phyloP scores from a whole-genome alignment of 2,888 invertebrate species.

The Ophion ellenae region DNA sequence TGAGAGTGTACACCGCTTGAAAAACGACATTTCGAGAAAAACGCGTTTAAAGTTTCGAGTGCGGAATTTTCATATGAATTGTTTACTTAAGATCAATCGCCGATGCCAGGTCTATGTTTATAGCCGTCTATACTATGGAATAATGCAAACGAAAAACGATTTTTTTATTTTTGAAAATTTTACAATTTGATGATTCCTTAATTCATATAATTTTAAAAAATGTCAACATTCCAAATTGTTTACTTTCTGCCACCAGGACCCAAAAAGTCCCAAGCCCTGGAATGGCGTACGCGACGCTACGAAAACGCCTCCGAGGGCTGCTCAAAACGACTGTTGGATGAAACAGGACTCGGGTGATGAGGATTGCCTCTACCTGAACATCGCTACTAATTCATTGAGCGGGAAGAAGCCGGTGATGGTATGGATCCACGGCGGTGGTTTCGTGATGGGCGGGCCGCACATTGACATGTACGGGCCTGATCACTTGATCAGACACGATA shows the following conservation, averaged over 20 bases:
- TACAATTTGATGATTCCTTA: background rate
- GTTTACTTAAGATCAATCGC: no score
- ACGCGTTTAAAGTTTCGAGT: no score
- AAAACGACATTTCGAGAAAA: no score
- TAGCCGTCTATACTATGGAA: no score
- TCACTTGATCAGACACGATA: constrained; percentile 69
- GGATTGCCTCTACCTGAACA: constrained; percentile 73
- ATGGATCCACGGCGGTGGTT: constrained; percentile 74
- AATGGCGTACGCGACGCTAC: constrained; percentile 66
- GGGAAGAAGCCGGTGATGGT: constrained; percentile 71
- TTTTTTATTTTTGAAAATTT: no score
- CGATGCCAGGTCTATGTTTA: no score
- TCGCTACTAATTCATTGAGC: constrained; percentile 65
- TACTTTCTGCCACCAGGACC: constrained; percentile 62
- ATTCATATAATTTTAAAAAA: background rate
- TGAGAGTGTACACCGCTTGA: no score
- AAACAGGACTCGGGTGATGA: constrained; percentile 57
- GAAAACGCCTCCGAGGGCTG: background rate
- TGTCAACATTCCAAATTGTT: background rate
- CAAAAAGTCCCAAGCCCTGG: constrained; percentile 68
- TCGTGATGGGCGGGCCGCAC: constrained; percentile 62
- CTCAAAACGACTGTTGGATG: constrained; percentile 43
- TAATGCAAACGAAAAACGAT: no score
- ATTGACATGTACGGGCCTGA: constrained; percentile 67
- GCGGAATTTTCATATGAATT: no score